Conservation (phyloP, 2,888 invertebrate genomes). For the Fragum fragum region DNA sequence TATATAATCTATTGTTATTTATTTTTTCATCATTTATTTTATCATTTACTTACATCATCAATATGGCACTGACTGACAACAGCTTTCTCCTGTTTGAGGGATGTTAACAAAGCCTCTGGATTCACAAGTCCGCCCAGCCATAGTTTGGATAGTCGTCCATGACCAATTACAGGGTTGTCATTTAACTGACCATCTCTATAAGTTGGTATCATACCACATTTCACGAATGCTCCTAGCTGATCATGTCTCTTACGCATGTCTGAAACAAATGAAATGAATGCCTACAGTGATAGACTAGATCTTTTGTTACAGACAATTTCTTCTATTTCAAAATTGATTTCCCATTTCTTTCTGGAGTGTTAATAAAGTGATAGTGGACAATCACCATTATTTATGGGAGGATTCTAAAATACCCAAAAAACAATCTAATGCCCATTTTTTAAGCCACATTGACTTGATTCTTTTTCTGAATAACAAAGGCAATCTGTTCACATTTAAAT, state of each 20-base stretch:
- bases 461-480: no score
- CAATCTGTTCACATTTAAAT: no score
- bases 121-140: slow-evolving; percentile 86
- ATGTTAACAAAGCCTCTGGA: slow-evolving; percentile 83
- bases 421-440: no score
- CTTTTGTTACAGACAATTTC: no score
- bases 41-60: slow-evolving; percentile 78
- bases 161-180: slow-evolving; percentile 73
- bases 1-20: slow-evolving; percentile 69
- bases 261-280: slow-evolving; percentile 47
- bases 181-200: slow-evolving; percentile 66
- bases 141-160: slow-evolving; percentile 79
- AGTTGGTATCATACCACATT: slow-evolving; percentile 82
- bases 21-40: neutral
- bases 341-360: no score
- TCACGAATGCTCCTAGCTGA: slow-evolving; percentile 83
- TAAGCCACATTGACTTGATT: no score
- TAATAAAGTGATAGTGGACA: no score
- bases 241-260: slow-evolving; percentile 81
- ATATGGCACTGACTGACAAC: slow-evolving; percentile 75
- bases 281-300: no score
- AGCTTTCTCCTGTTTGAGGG: slow-evolving; percentile 84
- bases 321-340: no score
- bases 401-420: no score
- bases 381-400: no score